Percentiles rank a stretch among this genome's conserved stretches.
Conservation (phyloP, 2,888 invertebrate species). For the Agrilus cyanescens region DNA sequence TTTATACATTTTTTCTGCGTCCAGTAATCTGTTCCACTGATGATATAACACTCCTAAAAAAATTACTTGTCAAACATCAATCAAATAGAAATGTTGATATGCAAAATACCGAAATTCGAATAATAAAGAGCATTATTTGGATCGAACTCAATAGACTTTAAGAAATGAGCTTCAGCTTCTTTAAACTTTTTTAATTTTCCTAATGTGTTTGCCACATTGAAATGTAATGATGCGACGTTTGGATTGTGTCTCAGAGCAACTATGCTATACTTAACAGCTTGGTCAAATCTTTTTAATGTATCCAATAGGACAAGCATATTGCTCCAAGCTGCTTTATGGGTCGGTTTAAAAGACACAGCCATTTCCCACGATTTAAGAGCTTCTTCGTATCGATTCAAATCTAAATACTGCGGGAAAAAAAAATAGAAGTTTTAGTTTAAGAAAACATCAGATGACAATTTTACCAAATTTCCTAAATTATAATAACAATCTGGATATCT, state of each 20-base stretch:
- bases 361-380: slow-evolving; percentile 75
- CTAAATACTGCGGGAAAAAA: slow-evolving; percentile 55
- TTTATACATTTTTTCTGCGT: slow-evolving; percentile 64
- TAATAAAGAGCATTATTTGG: slow-evolving; percentile 69
- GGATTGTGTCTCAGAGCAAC: slow-evolving; percentile 61
- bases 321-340: slow-evolving; percentile 81
- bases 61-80: slow-evolving; percentile 11
- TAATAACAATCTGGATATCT: slow-evolving; percentile 89
- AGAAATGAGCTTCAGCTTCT: slow-evolving; percentile 73
- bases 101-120: slow-evolving; percentile 69
- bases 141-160: slow-evolving; percentile 56
- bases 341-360: slow-evolving; percentile 64
- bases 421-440: neutral
- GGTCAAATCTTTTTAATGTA: slow-evolving; percentile 42
- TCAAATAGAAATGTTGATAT: neutral
- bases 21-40: slow-evolving; percentile 68
- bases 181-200: slow-evolving; percentile 70
- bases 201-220: slow-evolving; percentile 77
- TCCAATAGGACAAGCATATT: slow-evolving; percentile 80
- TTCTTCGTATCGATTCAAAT: slow-evolving; percentile 55
- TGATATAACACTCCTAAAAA: slow-evolving; percentile 79
- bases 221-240: slow-evolving; percentile 65
- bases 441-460: slow-evolving; percentile 14
- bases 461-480: slow-evolving; percentile 88
- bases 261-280: slow-evolving; percentile 58